Evolutionary conservation across 1,140 invertebrate genomes (phyloP), one percentile per base, ranked within the genome.

Genomic region (Lucilia cuprina): DNA sequence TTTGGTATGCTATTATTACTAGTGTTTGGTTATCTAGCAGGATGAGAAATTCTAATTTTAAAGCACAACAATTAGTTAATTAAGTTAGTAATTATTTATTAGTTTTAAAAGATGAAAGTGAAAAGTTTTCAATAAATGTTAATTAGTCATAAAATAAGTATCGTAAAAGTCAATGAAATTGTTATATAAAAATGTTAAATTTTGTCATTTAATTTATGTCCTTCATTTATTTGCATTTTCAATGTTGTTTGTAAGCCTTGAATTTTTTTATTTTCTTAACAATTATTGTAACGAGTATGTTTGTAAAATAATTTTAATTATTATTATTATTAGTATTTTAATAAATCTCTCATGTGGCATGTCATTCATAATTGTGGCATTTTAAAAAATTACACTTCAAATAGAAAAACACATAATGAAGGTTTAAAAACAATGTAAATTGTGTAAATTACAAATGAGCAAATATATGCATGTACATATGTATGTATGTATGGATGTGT

Each of bases 361-460:
- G 65, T 70, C 10, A 70, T 70, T 70, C 19, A 70, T 70, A 70
- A 70, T 21, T 21, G 19, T 21, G 65, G 3, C 65, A 70, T 70
- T 70, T 70, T 30, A 30, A 21, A 70, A 21, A 70, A 70, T 70
- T 70, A 70, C 65, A 70, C 65, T 70, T 70, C 65, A 70, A 70
- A 70, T 70, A 21, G 55, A 70, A 70, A 21, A 21, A 70, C 21
- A 12, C n/a, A 70, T 70, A 70, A 21, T 70, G n/a, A 60, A 14
- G 17, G 19, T 8, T n/a, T 21, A 8, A 8, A 19, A 70, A 70
- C n/a, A 70, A 70, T 70, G 55, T 14, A 60, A 14, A 60, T 60
- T 41, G 41, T 41, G 41, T 41, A 41, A 41, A 8, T 41, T 41
- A 30, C 25, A 30, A 30, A 30, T 30, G 25, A 2, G 25, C 25